phyloP scores from a whole-genome alignment of 2,888 invertebrate genomes.

The Drosophila macrothrix region DNA sequence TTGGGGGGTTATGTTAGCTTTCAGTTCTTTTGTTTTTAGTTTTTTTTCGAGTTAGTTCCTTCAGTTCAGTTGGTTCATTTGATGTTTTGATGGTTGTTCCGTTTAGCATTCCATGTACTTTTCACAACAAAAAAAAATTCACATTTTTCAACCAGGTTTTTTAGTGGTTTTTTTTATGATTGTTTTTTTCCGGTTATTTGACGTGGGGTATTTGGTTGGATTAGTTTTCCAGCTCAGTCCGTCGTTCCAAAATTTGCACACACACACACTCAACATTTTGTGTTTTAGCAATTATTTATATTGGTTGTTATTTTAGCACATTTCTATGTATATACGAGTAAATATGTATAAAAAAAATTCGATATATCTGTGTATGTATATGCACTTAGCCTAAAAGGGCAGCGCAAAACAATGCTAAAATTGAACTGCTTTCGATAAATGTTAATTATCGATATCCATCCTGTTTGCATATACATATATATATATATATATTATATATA shows the following conservation, averaged over 20 bases:
- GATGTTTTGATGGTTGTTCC: slow-evolving; percentile 9
- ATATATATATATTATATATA: slow-evolving; percentile 6
- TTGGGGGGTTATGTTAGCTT: slow-evolving; percentile 27
- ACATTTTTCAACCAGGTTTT: slow-evolving; percentile 11
- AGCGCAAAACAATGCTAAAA: slow-evolving; percentile 36
- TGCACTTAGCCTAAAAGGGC: slow-evolving; percentile 27
- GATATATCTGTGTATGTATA: slow-evolving; percentile 11
- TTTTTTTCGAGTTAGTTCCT: slow-evolving; percentile 22
- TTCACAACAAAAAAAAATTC: slow-evolving; percentile 35
- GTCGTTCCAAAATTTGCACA: slow-evolving; percentile 22
- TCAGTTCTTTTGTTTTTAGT: slow-evolving; percentile 29
- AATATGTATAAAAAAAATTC: slow-evolving; percentile 18
- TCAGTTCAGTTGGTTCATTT: slow-evolving; percentile 33
- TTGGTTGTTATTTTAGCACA: slow-evolving; percentile 24
- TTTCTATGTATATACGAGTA: slow-evolving; percentile 1
- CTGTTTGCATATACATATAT: slow-evolving; percentile 5
- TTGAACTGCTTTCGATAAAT: slow-evolving; percentile 19
- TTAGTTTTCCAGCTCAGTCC: slow-evolving; percentile 40
- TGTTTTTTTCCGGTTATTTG: slow-evolving; percentile 23
- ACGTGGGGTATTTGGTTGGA: slow-evolving; percentile 41
- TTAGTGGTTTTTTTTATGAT: slow-evolving; percentile 4
- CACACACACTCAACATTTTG: slow-evolving; percentile 35
- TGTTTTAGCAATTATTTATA: neutral
- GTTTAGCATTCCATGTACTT: slow-evolving; percentile 19
- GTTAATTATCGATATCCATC: slow-evolving; percentile 21